Evolutionary conservation across 2,888 invertebrate genomes (phyloP).

Genomic region (Agrochola lota): DNA sequence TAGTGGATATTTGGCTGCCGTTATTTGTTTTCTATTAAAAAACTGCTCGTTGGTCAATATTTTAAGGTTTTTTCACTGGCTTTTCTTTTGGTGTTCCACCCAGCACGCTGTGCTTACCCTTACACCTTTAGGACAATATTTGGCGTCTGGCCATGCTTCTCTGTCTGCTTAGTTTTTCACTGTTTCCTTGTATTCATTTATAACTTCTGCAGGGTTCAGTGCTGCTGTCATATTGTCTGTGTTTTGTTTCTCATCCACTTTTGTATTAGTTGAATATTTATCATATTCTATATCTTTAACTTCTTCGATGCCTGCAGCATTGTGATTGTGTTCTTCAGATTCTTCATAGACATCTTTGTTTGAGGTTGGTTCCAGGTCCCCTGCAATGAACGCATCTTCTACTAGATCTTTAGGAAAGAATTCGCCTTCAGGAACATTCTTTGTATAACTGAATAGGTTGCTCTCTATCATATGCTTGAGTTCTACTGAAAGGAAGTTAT

Average conservation of each 20-base stretch:
- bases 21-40: not conserved
- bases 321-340: not conserved
- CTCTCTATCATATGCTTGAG: not conserved
- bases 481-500: not conserved
- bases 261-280: not conserved
- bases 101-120: rapidly evolving
- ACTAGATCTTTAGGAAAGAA: not conserved
- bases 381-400: not conserved
- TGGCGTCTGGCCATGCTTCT: rapidly evolving
- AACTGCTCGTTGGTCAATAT: not conserved
- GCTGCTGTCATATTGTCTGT: no score
- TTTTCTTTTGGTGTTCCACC: no score
- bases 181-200: not conserved
- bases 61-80: not conserved
- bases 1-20: not conserved
- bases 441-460: not conserved
- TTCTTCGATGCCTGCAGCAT: not conserved
- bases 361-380: not conserved
- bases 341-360: not conserved
- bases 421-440: not conserved
- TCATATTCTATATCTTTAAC: not conserved
- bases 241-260: not conserved
- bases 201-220: not conserved
- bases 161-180: not conserved
- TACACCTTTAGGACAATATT: not conserved